Evolutionary conservation across 1,140 invertebrate species (phyloP).

Genomic region (Cotesia typhae): DNA sequence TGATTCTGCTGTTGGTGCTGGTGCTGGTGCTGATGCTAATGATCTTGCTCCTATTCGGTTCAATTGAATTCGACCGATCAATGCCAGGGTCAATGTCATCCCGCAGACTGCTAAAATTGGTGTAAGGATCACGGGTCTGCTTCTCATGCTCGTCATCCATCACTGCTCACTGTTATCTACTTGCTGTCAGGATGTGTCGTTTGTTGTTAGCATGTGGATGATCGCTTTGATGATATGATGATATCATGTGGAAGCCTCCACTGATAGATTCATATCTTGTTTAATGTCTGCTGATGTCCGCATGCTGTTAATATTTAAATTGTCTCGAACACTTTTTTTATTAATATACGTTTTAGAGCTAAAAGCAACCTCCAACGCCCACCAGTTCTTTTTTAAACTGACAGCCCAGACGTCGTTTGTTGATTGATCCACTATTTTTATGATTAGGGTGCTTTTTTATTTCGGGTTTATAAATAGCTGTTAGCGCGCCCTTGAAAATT

Average conservation of each 20-base stretch:
- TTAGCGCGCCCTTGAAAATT: too few relatives aligned
- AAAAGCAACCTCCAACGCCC: too few relatives aligned
- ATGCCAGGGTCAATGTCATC: constrained; percentile 64
- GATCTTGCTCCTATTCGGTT: constrained; percentile 30
- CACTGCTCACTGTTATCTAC: neutral
- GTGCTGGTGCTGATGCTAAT: too few relatives aligned
- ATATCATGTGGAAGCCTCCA: too few relatives aligned
- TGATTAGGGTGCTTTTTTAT: too few relatives aligned
- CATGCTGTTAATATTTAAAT: neutral
- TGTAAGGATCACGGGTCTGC: neutral
- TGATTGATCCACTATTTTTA: too few relatives aligned
- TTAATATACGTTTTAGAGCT: too few relatives aligned
- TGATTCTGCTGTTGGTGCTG: too few relatives aligned
- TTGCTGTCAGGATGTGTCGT: constrained; percentile 3
- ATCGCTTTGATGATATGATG: too few relatives aligned
- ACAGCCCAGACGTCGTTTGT: too few relatives aligned
- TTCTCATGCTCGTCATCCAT: neutral
- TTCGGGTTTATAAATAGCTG: too few relatives aligned
- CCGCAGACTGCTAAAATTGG: constrained; percentile 39
- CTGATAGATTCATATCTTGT: constrained; percentile 17
- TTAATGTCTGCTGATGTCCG: neutral
- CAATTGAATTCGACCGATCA: constrained; percentile 47
- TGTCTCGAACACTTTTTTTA: neutral
- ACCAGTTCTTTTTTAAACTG: too few relatives aligned
- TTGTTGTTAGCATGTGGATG: neutral